A percentile compares a stretch with the other conserved stretches of the same genome.
These are phyloP conservation scores for Lamprotornis superbus DNA, from an alignment of 2,113 vertebrate species.

Conservation along the genomic window DNA sequence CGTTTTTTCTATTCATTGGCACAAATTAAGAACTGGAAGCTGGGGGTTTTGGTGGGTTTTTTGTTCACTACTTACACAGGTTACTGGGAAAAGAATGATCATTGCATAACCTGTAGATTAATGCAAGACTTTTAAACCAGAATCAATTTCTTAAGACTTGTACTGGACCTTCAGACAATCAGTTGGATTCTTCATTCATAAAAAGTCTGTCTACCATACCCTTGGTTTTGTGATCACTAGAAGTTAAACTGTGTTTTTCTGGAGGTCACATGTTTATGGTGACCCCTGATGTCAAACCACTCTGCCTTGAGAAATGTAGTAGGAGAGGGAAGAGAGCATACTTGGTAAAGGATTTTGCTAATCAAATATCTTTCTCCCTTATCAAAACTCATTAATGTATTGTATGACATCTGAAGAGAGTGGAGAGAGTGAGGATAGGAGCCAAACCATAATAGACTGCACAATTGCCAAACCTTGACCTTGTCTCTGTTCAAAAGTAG, in stretches of 20 bases:
- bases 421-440: neutral
- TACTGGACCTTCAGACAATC: neutral
- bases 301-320: neutral
- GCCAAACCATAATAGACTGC: neutral
- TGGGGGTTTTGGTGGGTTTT: fast-evolving
- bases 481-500: neutral
- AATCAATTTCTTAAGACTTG: neutral
- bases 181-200: neutral
- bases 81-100: neutral
- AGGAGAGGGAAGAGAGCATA: neutral
- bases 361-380: neutral
- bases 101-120: neutral
- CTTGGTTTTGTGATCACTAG: neutral
- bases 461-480: neutral
- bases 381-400: neutral
- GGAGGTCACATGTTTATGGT: neutral
- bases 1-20: neutral
- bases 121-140: neutral
- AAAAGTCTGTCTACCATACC: neutral
- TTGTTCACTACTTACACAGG: neutral
- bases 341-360: neutral
- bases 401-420: neutral
- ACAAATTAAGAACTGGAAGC: neutral
- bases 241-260: neutral
- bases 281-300: neutral